Base-by-base conservation (phyloP, 2,113 vertebrate species). In the Melanerpes formicivorus region DNA sequence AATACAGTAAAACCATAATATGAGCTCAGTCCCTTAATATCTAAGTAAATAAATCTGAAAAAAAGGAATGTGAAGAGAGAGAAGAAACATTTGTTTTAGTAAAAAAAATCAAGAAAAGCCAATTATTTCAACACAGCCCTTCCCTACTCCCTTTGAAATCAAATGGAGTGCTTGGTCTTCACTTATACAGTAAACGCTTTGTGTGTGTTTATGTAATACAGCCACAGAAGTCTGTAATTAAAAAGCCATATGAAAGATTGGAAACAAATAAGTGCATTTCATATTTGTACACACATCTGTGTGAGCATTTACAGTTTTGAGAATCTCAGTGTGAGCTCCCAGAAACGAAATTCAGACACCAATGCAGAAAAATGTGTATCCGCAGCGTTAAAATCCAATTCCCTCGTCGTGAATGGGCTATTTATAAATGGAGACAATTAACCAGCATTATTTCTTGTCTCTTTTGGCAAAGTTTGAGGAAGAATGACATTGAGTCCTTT, bases 401-500 rank as follows among this genome's bases (percentile, higher is more conserved):
- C 42, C 32, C 48, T 71, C 56, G 8, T 60, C 63, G 69, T 71
- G 80, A 75, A 80, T 7, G 72, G 78, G 76, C 76, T 95, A 84
- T 93, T 95, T 95, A 95, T 86, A 94, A 75, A 59, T 0, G 0
- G 75, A 65, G 75, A 93, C 94, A 95, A 96, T 96, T 96, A 94
- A 95, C n/a, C 62, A 74, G 77, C 94, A 89, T 93, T 71, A 82
- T 88, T 93, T 87, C 90, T 92, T 76, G 72, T 88, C 77, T 92
- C 81, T 88, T 86, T 91, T 60, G 63, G 76, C 82, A 55, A 90
- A 94, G 46, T 94, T 93, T 94, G 88, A 85, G 92, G 55, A 67
- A 82, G 72, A 79, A 81, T 71, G 93, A 90, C 92, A 89, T 34
- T 29, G 82, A 13, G 82, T 84, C 48, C 90, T 34, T 84, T 37